A percentile compares a stretch with the other conserved stretches of the same genome.
Conservation (phyloP, 2,797 vertebrate species). For the Chaetodon trifasciatus region DNA sequence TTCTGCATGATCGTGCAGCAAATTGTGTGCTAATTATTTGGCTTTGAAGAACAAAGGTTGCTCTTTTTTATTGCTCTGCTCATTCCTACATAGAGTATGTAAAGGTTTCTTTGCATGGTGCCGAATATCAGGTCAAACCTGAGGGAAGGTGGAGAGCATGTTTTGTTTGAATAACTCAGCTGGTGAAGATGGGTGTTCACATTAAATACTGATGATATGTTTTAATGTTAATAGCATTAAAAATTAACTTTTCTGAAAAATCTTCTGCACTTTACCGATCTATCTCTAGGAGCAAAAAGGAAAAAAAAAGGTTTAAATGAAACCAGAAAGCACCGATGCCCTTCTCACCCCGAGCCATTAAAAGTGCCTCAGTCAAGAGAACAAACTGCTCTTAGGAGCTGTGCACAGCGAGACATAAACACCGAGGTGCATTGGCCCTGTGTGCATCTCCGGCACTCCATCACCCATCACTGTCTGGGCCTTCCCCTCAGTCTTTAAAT, state of each 20-base stretch:
- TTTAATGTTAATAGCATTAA: constrained; percentile 52
- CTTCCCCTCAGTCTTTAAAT: constrained; percentile 68
- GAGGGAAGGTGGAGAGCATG: not conserved
- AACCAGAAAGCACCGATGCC: not conserved
- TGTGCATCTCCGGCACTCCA: constrained; percentile 53
- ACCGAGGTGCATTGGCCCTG: constrained; percentile 39
- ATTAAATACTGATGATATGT: constrained; percentile 56
- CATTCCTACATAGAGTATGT: not conserved
- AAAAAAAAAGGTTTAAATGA: constrained; percentile 5
- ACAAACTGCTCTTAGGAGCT: constrained; percentile 49
- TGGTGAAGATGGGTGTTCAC: constrained; percentile 17
- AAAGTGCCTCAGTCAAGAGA: constrained; percentile 49
- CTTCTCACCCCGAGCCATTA: constrained; percentile 45
- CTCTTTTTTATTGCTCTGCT: not conserved
- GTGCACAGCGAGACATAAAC: constrained; percentile 48
- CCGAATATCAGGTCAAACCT: not conserved
- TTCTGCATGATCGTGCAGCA: not conserved
- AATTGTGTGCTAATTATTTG: not conserved
- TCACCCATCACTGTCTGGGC: constrained; percentile 68
- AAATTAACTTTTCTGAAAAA: constrained; percentile 18
- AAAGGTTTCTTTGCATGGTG: not conserved
- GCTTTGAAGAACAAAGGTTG: not conserved
- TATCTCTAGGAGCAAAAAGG: not conserved
- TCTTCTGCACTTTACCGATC: not conserved
- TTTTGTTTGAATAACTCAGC: constrained; percentile 12